A percentile compares a stretch with the other conserved stretches of the same genome.
Evolutionary conservation across 2,113 vertebrate species (phyloP).

Genomic region (Trogon melanurus): DNA sequence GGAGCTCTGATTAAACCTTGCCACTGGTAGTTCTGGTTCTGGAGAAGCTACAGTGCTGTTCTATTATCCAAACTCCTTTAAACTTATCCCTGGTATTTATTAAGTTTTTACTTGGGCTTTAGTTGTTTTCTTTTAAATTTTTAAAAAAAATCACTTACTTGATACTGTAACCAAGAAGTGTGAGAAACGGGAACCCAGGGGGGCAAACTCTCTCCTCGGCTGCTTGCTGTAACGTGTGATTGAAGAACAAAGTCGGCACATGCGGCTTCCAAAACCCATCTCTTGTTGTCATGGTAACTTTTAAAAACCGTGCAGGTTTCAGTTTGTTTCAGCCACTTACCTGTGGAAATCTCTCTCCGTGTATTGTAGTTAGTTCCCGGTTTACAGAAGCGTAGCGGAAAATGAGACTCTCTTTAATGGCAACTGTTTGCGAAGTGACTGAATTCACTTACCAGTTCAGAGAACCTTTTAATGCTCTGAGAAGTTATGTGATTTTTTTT

Average conservation of each 20-base stretch:
- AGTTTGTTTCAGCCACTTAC: accelerated
- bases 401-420: not conserved
- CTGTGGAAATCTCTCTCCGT: accelerated
- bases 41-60: not conserved
- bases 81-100: not conserved
- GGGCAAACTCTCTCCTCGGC: accelerated
- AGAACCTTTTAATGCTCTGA: conserved; percentile 67
- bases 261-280: not conserved
- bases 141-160: not conserved
- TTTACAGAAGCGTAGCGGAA: not conserved
- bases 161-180: not conserved
- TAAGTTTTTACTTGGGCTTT: not conserved
- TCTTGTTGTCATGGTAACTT: not conserved
- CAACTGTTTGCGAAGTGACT: not conserved
- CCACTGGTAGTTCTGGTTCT: not conserved
- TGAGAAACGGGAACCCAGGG: accelerated
- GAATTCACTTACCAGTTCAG: conserved; percentile 54
- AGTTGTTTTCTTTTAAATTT: not conserved
- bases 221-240: accelerated
- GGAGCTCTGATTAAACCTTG: accelerated
- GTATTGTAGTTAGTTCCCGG: accelerated
- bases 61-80: not conserved
- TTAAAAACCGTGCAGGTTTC: accelerated
- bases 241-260: not conserved
- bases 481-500: conserved; percentile 46